These are phyloP conservation scores for Lamproptera curius DNA, from an alignment of 2,888 invertebrate genomes.

Conservation along the genomic window DNA sequence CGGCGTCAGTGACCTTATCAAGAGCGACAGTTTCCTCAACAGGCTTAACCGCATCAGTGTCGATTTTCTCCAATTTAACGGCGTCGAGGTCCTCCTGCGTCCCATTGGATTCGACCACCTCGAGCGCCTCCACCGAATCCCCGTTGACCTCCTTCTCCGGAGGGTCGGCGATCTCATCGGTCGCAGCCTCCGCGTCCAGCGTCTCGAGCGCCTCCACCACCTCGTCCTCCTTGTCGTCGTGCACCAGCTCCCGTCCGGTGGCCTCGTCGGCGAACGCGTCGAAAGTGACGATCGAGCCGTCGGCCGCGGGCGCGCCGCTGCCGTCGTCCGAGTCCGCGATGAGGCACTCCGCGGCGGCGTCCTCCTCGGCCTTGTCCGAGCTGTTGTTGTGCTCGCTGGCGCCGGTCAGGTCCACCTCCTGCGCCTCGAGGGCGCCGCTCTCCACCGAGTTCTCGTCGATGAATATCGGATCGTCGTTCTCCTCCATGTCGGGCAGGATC, in stretches of 20 bases:
- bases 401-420: slow-evolving; percentile 60
- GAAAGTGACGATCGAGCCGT: background rate
- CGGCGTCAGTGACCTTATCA: too few relatives aligned
- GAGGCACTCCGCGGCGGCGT: slow-evolving; percentile 16
- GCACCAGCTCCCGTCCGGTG: slow-evolving; percentile 2
- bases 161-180: too few relatives aligned
- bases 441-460: slow-evolving; percentile 74
- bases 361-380: slow-evolving; percentile 42
- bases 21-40: too few relatives aligned
- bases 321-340: slow-evolving; percentile 9
- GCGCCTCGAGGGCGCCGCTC: slow-evolving; percentile 47
- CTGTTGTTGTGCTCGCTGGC: slow-evolving; percentile 73
- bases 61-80: slow-evolving; percentile 10
- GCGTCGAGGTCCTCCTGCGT: slow-evolving; percentile 14
- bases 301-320: background rate
- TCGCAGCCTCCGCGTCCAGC: too few relatives aligned
- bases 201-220: background rate
- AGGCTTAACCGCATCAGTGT: too few relatives aligned
- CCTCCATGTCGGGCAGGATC: slow-evolving; percentile 52
- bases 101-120: background rate
- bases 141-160: slow-evolving; percentile 1
- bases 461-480: slow-evolving; percentile 69
- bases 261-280: background rate
- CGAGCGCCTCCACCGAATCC: slow-evolving; percentile 2
- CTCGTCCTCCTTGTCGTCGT: slow-evolving; percentile 19